Evolutionary conservation across 2,113 vertebrate genomes (phyloP).

Genomic region (Callionymus lyra): DNA sequence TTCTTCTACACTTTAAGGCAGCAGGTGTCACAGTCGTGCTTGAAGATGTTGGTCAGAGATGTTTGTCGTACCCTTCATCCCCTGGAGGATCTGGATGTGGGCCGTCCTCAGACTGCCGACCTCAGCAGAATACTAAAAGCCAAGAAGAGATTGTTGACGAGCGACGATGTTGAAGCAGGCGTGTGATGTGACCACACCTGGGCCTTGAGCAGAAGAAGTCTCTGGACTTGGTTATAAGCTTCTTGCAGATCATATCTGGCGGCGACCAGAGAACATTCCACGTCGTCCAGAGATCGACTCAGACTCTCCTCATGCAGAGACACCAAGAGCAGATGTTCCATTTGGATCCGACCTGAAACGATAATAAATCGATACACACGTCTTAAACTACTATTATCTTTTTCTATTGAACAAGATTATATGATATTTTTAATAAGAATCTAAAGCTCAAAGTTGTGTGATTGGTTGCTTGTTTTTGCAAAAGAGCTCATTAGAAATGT

Average conservation of each 20-base stretch:
- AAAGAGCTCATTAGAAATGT: too few species aligned
- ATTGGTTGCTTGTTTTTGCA: too few species aligned
- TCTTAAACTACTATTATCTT: too few species aligned
- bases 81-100: conserved; percentile 85
- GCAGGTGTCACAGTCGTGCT: too few species aligned
- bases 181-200: conserved; percentile 65
- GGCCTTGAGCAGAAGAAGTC: conserved; percentile 75
- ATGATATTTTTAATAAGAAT: too few species aligned
- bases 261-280: conserved; percentile 75
- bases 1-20: too few species aligned
- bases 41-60: too few species aligned
- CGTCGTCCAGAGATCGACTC: conserved; percentile 69
- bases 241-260: conserved; percentile 75
- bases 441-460: too few species aligned
- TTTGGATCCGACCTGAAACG: conserved; percentile 70
- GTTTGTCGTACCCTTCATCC: conserved; percentile 80
- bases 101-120: conserved; percentile 80
- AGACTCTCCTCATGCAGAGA: conserved; percentile 87
- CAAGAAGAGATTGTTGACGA: neutral
- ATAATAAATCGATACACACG: neutral
- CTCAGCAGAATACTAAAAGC: conserved; percentile 75
- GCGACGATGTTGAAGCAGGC: too few species aligned
- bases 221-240: conserved; percentile 80
- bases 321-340: conserved; percentile 79
- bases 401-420: too few species aligned